Evolutionary conservation across 1,140 invertebrate genomes (phyloP), one percentile per base, ranked within the genome.

Genomic region (Eurosta solidaginis): DNA sequence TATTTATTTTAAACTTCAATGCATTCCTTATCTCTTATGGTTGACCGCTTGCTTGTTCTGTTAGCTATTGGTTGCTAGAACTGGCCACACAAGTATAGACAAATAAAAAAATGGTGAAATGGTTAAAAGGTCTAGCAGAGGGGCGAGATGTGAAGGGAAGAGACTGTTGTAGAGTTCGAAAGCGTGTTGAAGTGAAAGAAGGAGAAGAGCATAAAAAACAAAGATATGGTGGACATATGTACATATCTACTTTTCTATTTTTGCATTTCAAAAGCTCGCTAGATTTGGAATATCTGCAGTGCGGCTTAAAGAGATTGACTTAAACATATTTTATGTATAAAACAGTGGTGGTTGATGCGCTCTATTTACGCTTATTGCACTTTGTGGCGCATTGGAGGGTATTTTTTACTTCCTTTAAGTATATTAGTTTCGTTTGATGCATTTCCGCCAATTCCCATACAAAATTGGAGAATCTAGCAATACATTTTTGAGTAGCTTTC

Each of bases 41-140:
- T 68, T 42, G 59, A 7, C n/a, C 59, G 59, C 3, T 68, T 20
- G n/a, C 5, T 20, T 20, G 27, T 29, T 68, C 59, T 42, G 59
- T 68, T 68, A 20, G 59, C 33, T 36, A 40, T 68, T 68, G 59
- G 59, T 68, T 68, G 59, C n/a, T 42, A 20, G 25, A 17, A 20
- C 59, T 40, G 59, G 59, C 59, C 59, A 68, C 59, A 68, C 20
- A 20, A 36, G 33, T 68, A 68, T 42, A 33, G 59, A 29, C 59
- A 68, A 29, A 68, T n/a, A 68, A 33, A 22, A 33, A 12, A 68
- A 40, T 68, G 59, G 59, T 20, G 59, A 68, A 36, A 33, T 40
- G 33, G 17, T 29, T 17, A 40, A 14, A n/a, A 40, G 6, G 33
- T 40, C 17, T n/a, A 40, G 5, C 33, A 68, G 59, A 40, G 33